Conservation (phyloP, 1,140 invertebrate species). For the Medauroidea extradentata region DNA sequence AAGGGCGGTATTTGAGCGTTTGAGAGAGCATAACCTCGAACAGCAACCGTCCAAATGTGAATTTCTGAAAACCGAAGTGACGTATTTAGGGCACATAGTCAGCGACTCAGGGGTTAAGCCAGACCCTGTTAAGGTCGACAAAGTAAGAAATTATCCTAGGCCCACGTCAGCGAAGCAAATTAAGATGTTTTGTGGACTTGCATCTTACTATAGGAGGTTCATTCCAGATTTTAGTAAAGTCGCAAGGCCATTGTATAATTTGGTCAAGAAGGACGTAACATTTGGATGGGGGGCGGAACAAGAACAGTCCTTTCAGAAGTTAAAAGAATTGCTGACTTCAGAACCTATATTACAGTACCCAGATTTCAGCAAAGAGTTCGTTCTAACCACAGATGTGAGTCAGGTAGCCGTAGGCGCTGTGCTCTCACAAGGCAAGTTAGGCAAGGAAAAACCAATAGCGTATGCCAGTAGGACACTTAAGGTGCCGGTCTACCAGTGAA, state of each 20-base stretch:
- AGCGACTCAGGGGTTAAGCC: slow-evolving; percentile 16
- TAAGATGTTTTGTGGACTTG: not conserved
- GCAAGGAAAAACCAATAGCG: slow-evolving; percentile 26
- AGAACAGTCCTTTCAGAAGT: slow-evolving; percentile 16
- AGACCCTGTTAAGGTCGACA: slow-evolving; percentile 22
- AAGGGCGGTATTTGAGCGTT: slow-evolving; percentile 13
- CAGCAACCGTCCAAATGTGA: too few species aligned
- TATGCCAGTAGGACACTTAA: slow-evolving; percentile 33
- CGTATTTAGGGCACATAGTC: slow-evolving; percentile 24
- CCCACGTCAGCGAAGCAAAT: slow-evolving; percentile 26
- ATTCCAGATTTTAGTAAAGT: slow-evolving; percentile 24
- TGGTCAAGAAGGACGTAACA: slow-evolving; percentile 25
- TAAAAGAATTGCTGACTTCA: slow-evolving; percentile 5
- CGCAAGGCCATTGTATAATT: slow-evolving; percentile 24
- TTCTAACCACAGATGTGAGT: slow-evolving; percentile 22
- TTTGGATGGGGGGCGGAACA: slow-evolving; percentile 13
- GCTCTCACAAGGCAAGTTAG: slow-evolving; percentile 19
- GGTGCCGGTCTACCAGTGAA: too few species aligned
- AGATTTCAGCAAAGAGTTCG: slow-evolving; percentile 18
- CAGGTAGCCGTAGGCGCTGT: slow-evolving; percentile 17
- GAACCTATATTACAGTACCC: slow-evolving; percentile 14
- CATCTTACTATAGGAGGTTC: slow-evolving; percentile 28
- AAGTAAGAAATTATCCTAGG: slow-evolving; percentile 27
- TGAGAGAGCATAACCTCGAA: slow-evolving; percentile 15
- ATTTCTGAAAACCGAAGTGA: too few species aligned